Percentiles rank a stretch among this genome's conserved stretches.
phyloP scores from a whole-genome alignment of 2,113 vertebrate genomes.

The Guaruba guarouba region DNA sequence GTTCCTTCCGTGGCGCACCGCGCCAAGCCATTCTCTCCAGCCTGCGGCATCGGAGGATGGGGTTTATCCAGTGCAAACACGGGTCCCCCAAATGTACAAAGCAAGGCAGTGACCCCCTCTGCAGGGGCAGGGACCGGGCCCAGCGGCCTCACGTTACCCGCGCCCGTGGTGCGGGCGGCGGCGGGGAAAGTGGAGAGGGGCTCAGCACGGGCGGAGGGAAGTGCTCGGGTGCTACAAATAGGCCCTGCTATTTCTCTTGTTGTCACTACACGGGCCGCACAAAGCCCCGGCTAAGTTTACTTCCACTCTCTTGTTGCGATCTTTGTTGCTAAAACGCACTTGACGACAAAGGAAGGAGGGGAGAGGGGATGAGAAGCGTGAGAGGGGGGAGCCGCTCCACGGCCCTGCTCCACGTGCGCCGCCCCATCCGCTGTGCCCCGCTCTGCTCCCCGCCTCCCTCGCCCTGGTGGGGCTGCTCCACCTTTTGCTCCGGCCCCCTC shows the following conservation, averaged over 20 bases:
- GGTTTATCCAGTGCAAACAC: neutral
- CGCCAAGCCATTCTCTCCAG: neutral
- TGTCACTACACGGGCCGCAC: constrained; percentile 84
- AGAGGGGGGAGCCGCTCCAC: neutral
- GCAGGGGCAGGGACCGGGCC: neutral
- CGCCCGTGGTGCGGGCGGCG: constrained; percentile 67
- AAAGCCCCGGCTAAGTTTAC: constrained; percentile 87
- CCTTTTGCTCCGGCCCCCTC: neutral
- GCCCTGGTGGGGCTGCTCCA: neutral
- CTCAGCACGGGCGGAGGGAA: constrained; percentile 63
- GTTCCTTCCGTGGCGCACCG: neutral
- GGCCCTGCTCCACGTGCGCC: neutral
- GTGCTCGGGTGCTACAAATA: constrained; percentile 80
- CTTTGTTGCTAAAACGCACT: constrained; percentile 78
- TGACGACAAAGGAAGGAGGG: constrained; percentile 66
- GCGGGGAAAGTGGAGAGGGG: constrained; percentile 45
- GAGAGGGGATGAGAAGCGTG: neutral
- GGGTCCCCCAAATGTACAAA: neutral
- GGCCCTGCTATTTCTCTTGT: constrained; percentile 87
- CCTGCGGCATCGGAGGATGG: neutral
- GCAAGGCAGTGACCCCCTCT: neutral
- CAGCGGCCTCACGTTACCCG: constrained; percentile 67
- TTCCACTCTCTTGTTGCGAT: constrained; percentile 81
- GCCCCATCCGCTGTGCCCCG: neutral
- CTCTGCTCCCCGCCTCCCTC: neutral